These are phyloP conservation scores for Mongoloraphidia duomilia DNA, from an alignment of 2,888 invertebrate genomes.

Conservation along the genomic window DNA sequence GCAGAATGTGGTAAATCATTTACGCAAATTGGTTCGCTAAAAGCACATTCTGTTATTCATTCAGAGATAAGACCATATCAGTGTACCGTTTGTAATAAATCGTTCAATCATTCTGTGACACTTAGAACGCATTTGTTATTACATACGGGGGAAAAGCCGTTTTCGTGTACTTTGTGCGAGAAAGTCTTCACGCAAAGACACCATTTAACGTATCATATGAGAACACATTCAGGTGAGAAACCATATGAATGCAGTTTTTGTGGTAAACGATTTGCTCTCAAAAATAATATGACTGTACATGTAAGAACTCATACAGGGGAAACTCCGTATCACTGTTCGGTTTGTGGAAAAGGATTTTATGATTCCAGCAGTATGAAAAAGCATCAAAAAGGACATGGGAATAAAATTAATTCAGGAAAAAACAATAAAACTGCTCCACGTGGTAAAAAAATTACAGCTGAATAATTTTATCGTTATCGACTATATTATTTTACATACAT, in stretches of 20 bases:
- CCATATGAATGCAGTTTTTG: slow-evolving; percentile 3
- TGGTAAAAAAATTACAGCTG: too few relatives aligned
- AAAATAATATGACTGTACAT: slow-evolving; percentile 6
- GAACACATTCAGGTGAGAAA: slow-evolving; percentile 6
- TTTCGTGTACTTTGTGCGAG: slow-evolving; percentile 1
- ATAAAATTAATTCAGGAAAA: too few relatives aligned
- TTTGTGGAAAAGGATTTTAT: slow-evolving; percentile 11
- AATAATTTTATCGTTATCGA: too few relatives aligned
- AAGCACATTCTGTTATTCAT: slow-evolving; percentile 2
- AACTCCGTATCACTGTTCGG: slow-evolving; percentile 8
- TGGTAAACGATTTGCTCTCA: slow-evolving; percentile 4
- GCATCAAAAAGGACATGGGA: slow-evolving; percentile 7
- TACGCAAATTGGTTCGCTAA: slow-evolving; percentile 2
- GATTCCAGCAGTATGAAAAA: slow-evolving; percentile 8
- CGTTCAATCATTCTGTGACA: slow-evolving; percentile 2
- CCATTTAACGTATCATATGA: slow-evolving; percentile 5
- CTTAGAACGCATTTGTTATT: slow-evolving; percentile 4
- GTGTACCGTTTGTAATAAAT: slow-evolving; percentile 1
- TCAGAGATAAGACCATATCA: slow-evolving; percentile 1
- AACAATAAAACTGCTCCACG: too few relatives aligned
- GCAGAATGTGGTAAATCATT: slow-evolving; percentile 2
- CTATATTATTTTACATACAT: too few relatives aligned
- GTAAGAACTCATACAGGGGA: slow-evolving; percentile 4
- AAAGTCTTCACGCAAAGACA: slow-evolving; percentile 3
- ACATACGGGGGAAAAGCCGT: slow-evolving; percentile 2